Conservation (phyloP, 2,113 vertebrate species). For the Martes martes region DNA sequence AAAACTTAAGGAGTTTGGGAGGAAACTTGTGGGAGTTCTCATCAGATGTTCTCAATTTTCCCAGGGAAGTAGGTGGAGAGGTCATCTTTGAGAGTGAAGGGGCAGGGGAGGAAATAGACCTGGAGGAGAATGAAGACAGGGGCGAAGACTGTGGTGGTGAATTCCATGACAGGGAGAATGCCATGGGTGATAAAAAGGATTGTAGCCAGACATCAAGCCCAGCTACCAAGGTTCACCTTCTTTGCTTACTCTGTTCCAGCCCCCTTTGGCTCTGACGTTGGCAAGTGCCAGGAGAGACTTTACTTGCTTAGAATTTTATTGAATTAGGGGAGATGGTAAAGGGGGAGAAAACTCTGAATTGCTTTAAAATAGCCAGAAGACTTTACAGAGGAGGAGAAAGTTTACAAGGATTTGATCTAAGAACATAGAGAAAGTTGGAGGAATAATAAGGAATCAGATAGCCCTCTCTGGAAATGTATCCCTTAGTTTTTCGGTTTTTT, state of each 20-base stretch:
- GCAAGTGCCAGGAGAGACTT: not conserved
- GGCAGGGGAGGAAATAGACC: constrained; percentile 32
- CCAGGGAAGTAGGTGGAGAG: constrained; percentile 74
- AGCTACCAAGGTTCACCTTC: not conserved
- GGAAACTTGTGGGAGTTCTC: constrained; percentile 78
- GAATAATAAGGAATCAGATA: not conserved
- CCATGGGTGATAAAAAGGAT: not conserved
- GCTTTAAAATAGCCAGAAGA: not conserved
- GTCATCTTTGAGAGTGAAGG: constrained; percentile 58
- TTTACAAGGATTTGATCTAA: not conserved
- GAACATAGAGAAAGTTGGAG: not conserved
- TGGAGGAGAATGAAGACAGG: not conserved
- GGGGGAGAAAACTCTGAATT: not conserved
- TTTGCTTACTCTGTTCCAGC: not conserved
- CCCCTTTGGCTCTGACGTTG: not conserved
- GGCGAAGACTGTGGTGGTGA: not conserved
- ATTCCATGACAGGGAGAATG: not conserved
- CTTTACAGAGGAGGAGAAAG: not conserved
- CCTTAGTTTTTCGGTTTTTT: not conserved
- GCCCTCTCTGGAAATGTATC: not conserved
- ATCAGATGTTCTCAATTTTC: constrained; percentile 78
- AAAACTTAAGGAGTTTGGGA: constrained; percentile 70
- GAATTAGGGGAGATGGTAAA: not conserved
- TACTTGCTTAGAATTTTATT: not conserved
- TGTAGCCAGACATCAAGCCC: not conserved